Evolutionary conservation across 2,113 vertebrate genomes (phyloP).

Genomic region (Thermophis baileyi): DNA sequence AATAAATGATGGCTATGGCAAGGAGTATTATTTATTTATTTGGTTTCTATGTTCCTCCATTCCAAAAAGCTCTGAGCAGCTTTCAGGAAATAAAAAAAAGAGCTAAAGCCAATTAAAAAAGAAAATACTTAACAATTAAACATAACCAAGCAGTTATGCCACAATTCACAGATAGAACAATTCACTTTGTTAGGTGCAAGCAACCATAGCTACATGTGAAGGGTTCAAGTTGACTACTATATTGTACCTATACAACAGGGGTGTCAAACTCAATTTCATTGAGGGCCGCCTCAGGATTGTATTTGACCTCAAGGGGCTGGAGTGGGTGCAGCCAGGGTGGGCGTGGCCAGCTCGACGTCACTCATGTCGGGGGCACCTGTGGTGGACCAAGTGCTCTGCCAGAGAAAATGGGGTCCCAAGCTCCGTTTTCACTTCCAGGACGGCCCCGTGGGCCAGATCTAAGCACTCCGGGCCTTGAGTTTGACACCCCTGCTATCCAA

Average conservation of each 20-base stretch:
- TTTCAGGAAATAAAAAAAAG: background rate
- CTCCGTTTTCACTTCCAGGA: too few species aligned
- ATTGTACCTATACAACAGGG: background rate
- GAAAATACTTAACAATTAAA: background rate
- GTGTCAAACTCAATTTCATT: too few species aligned
- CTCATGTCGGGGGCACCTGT: too few species aligned
- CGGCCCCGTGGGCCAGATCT: too few species aligned
- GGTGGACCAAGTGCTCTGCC: too few species aligned
- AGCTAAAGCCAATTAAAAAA: background rate
- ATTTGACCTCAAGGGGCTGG: too few species aligned
- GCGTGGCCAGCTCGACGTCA: too few species aligned
- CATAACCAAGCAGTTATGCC: background rate
- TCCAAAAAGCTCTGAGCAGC: background rate
- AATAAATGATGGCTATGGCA: background rate
- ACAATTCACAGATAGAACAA: background rate
- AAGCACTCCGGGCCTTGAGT: too few species aligned
- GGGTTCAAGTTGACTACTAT: background rate
- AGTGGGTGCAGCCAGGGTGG: too few species aligned
- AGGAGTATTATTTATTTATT: background rate
- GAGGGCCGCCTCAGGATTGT: too few species aligned
- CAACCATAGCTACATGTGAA: background rate
- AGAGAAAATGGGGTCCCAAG: too few species aligned
- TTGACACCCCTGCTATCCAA: too few species aligned
- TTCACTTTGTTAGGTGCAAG: background rate
- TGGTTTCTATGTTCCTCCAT: background rate